Evolutionary conservation across 2,113 vertebrate species (phyloP).

Genomic region (Maccullochella peelii): DNA sequence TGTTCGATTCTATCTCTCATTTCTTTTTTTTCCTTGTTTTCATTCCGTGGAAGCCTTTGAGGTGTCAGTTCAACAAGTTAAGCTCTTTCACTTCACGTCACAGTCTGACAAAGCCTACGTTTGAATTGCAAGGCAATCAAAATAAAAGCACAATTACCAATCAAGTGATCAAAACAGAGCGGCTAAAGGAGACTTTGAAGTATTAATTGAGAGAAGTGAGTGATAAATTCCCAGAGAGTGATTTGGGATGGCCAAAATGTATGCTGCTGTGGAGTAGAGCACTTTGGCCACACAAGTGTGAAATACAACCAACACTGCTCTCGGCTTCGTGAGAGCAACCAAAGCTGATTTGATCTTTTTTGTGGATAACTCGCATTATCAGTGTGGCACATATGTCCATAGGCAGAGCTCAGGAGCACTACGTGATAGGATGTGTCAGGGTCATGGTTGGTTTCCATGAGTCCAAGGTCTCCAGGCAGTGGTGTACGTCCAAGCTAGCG

Average conservation of each 20-base stretch:
- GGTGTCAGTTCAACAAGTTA: conserved; percentile 76
- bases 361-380: not conserved
- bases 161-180: conserved; percentile 69
- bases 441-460: conserved; percentile 32
- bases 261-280: conserved; percentile 19
- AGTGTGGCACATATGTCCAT: conserved; percentile 9
- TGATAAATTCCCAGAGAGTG: conserved; percentile 64
- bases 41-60: conserved; percentile 67
- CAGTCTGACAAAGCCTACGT: conserved; percentile 45
- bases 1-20: conserved; percentile 42
- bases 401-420: conserved; percentile 17
- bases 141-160: conserved; percentile 74
- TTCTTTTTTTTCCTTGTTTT: conserved; percentile 62
- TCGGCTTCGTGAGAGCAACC: conserved; percentile 29
- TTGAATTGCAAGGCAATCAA: conserved; percentile 69
- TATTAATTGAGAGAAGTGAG: conserved; percentile 68
- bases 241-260: conserved; percentile 35
- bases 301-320: conserved; percentile 36
- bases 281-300: conserved; percentile 50
- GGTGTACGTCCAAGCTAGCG: conserved; percentile 21
- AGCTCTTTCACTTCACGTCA: conserved; percentile 72
- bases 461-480: conserved; percentile 48
- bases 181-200: conserved; percentile 71
- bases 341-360: conserved; percentile 17
- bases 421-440: conserved; percentile 33